Evolutionary conservation across 2,113 vertebrate genomes (phyloP), one percentile per base, ranked within the genome.

Genomic region (Plotosus lineatus): DNA sequence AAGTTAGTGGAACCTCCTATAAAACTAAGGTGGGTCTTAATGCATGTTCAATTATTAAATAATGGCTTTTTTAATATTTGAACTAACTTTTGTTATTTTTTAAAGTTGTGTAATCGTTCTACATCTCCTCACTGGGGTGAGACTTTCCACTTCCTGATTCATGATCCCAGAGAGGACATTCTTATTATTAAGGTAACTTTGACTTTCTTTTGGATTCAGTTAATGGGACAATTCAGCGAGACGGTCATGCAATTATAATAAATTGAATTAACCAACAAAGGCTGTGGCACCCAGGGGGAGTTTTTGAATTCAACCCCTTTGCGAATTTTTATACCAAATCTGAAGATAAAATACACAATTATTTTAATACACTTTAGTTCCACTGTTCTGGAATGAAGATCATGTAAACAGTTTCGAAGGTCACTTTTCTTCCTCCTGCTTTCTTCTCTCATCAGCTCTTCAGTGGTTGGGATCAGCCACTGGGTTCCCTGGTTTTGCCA

Each of bases 161-260:
- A 89, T 83, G 92, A 92, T 78, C 96, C 96, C 0, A 90, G 90
- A 31, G 72, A 68, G 0, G 95, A 97, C 82, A 93, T 90, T 68
- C 92, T 98, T 78, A 89, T 97, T 53, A 74, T 97, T 51, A 95
- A 97, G 94, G 96, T 93, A 84, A 89, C 83, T n/a, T 5, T 1
- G 61, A 55, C 17, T 31, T 7, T 77, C 12, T 51, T 75, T 46
- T 75, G 10, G 0, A 44, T 33, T n/a, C n/a, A n/a, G n/a, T n/a
- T n/a, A n/a, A n/a, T n/a, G n/a, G n/a, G n/a, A n/a, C n/a, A n/a
- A n/a, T n/a, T n/a, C n/a, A n/a, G n/a, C n/a, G n/a, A n/a, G n/a
- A n/a, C n/a, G n/a, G n/a, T n/a, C n/a, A n/a, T n/a, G n/a, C n/a
- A n/a, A n/a, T n/a, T n/a, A n/a, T n/a, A n/a, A n/a, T n/a, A n/a